Evolutionary conservation across 2,888 invertebrate genomes (phyloP).

Genomic region (Idaea dimidiata): DNA sequence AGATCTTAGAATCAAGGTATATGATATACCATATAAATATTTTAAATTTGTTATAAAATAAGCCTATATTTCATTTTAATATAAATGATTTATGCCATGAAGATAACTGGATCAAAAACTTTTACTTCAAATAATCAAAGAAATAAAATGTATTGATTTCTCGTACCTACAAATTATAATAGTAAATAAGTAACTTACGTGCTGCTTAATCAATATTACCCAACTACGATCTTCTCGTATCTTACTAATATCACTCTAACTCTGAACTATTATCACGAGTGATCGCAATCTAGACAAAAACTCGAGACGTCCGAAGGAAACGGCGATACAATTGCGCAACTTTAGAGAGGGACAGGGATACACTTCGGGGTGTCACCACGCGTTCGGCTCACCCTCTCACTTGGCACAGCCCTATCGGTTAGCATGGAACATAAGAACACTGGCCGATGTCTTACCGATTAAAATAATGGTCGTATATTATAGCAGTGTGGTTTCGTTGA

Average conservation of each 20-base stretch:
- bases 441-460: constrained; percentile 71
- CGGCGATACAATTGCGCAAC: constrained; percentile 59
- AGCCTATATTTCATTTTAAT: background rate
- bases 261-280: constrained; percentile 37
- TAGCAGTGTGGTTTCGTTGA: constrained; percentile 74
- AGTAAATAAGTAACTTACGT: constrained; percentile 57
- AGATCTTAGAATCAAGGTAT: too few species aligned
- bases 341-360: constrained; percentile 54
- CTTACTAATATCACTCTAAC: constrained; percentile 41
- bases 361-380: constrained; percentile 42
- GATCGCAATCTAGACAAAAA: constrained; percentile 45
- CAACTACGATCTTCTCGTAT: constrained; percentile 48
- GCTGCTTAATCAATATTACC: constrained; percentile 56
- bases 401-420: constrained; percentile 53
- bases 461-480: constrained; percentile 67
- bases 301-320: constrained; percentile 47
- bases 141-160: background rate
- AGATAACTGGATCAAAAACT: background rate
- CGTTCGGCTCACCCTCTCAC: constrained; percentile 42
- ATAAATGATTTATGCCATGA: background rate
- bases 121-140: background rate
- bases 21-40: too few species aligned
- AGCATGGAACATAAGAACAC: constrained; percentile 47
- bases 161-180: constrained; percentile 17
- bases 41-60: too few species aligned